These are phyloP conservation scores for Holothuria glaberrima DNA, from an alignment of 35 echinoderm and acorn worm species.

Conservation along the genomic window DNA sequence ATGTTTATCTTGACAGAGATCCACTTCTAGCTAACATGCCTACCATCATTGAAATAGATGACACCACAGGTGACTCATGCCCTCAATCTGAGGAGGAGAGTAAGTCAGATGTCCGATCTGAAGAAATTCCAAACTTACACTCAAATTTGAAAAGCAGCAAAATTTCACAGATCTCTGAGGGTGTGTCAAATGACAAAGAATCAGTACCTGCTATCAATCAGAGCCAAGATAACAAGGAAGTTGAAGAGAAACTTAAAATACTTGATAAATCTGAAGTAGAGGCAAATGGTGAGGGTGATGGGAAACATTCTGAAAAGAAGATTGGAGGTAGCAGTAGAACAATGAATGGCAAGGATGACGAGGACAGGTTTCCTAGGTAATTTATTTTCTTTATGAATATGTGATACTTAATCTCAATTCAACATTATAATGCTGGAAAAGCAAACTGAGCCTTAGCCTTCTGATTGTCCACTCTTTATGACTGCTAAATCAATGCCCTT, in stretches of 20 bases:
- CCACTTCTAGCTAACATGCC: neutral
- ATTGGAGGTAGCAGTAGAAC: neutral
- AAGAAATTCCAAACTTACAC: no score
- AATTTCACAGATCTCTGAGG: no score
- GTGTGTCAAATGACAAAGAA: no score
- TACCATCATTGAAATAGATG: constrained; percentile 7
- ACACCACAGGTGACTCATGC: neutral
- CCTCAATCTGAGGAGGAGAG: no score
- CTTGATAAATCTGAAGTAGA: neutral
- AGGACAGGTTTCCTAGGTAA: constrained; percentile 68
- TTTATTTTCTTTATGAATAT: neutral
- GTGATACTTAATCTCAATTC: no score
- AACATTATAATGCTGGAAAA: no score
- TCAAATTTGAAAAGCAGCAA: no score
- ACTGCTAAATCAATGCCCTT: neutral
- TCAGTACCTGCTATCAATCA: no score
- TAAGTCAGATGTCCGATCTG: neutral
- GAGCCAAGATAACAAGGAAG: neutral
- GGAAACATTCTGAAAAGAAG: neutral
- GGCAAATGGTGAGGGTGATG: neutral
- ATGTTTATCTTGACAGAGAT: neutral
- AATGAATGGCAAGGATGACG: constrained; percentile 52
- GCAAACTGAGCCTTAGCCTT: no score
- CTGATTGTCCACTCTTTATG: no score
- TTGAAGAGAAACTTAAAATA: neutral